Conservation (phyloP, 2,797 vertebrate species). For the Columba guinea region DNA sequence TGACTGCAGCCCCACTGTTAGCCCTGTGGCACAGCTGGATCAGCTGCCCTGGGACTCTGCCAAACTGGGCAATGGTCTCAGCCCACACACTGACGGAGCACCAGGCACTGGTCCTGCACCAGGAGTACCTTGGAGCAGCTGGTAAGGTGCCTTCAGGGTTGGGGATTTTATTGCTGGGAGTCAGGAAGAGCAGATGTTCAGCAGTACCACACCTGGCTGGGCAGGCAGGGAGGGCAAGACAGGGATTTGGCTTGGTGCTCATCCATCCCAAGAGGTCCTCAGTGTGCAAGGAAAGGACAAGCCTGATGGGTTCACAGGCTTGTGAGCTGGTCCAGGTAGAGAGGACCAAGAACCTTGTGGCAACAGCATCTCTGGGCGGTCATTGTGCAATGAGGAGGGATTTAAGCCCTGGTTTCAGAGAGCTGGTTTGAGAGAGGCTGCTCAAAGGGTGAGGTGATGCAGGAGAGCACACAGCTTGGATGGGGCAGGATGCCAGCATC, state of each 20-base stretch:
- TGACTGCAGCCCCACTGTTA: fast-evolving
- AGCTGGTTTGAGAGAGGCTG: not conserved
- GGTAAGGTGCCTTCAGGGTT: fast-evolving
- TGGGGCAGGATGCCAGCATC: not conserved
- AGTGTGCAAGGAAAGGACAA: not conserved
- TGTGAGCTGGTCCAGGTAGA: fast-evolving
- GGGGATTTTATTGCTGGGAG: not conserved
- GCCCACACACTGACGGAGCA: not conserved
- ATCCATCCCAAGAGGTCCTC: not conserved
- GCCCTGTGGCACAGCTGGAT: not conserved
- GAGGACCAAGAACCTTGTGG: not conserved
- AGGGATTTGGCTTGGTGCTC: not conserved
- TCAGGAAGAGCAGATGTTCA: not conserved
- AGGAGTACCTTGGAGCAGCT: not conserved
- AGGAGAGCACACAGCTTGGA: not conserved
- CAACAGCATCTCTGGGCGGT: not conserved
- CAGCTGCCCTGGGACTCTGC: not conserved
- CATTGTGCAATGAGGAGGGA: not conserved
- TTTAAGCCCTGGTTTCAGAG: not conserved
- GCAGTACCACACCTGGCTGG: not conserved
- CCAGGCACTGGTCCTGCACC: fast-evolving
- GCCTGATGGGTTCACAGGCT: not conserved
- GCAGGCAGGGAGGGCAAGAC: not conserved
- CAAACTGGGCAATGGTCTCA: not conserved
- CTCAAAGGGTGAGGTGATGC: not conserved